Evolutionary conservation across 1,140 invertebrate genomes (phyloP), one percentile per base, ranked within the genome.

Genomic region (Microplitis mediator): DNA sequence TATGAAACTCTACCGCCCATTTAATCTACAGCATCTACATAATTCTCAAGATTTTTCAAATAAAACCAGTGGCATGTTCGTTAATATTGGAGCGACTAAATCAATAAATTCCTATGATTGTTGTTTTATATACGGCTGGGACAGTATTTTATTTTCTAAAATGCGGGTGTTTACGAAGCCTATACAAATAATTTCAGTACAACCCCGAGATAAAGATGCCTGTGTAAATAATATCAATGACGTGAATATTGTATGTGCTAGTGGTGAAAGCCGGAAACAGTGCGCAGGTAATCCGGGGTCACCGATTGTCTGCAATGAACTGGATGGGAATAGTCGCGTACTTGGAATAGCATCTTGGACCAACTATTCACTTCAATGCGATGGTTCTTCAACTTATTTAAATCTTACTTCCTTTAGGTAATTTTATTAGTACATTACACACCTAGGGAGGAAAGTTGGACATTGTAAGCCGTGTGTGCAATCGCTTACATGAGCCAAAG

Each of bases 271-370:
- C n/a, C 71, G 73, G 34, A 71, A 71, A 66, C 74, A 73, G 1
- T 80, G 78, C 58, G 77, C 78, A 39, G 78, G 78, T n/a, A 80
- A 80, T 77, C 78, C 78, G 16, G 78, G 78, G 54, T 75, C 78
- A 9, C 78, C 78, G 4, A 76, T 78, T 23, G 71, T 80, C 4
- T 80, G 78, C 36, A 73, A 78, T 50, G 69, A 80, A 66, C 70
- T 73, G 54, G 69, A 76, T 62, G 34, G 45, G 3, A 70, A 65
- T 52, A 74, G 56, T 50, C 61, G 73, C 54, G 14, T 80, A 54
- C 34, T 80, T 6, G 78, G 78, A n/a, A 77, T 80, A 31, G 78
- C 78, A 5, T 78, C 78, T 0, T 78, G 76, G 76, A 73, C 78
- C 9, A 80, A 78, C 9, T 80, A 76, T 68, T 78, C 77, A 13